phyloP scores from a whole-genome alignment of 2,797 vertebrate genomes.

The Rousettus madagascariensis region DNA sequence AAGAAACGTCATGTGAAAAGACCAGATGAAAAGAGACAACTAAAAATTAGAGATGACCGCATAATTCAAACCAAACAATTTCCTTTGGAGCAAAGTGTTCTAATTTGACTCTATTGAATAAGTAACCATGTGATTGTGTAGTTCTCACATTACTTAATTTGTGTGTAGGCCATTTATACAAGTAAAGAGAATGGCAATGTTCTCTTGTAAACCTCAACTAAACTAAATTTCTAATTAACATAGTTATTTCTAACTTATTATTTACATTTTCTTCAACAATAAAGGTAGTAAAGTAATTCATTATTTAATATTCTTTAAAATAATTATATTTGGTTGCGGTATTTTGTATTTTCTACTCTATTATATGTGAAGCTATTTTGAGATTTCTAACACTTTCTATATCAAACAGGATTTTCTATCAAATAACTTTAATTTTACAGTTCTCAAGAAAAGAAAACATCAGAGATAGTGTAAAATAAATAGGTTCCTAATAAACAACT shows the following conservation, averaged over 20 bases:
- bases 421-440: conserved; percentile 7
- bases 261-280: conserved; percentile 2
- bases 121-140: not conserved
- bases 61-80: conserved; percentile 42
- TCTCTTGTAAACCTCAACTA: not conserved
- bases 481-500: not conserved
- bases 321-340: not conserved
- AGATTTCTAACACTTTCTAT: conserved; percentile 1
- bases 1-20: conserved; percentile 44
- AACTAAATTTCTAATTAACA: not conserved
- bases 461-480: not conserved
- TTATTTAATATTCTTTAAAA: conserved; percentile 12
- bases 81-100: conserved; percentile 37
- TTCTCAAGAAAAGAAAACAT: not conserved
- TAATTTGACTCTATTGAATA: not conserved
- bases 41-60: conserved; percentile 14
- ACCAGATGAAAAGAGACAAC: conserved; percentile 45
- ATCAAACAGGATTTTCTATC: not conserved
- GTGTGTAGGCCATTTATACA: not conserved
- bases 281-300: not conserved
- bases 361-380: conserved; percentile 17
- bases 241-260: not conserved
- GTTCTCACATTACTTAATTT: not conserved
- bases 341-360: not conserved
- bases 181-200: not conserved